These are phyloP conservation scores for Isurus oxyrinchus DNA, from an alignment of 2,113 vertebrate genomes.

Conservation along the genomic window DNA sequence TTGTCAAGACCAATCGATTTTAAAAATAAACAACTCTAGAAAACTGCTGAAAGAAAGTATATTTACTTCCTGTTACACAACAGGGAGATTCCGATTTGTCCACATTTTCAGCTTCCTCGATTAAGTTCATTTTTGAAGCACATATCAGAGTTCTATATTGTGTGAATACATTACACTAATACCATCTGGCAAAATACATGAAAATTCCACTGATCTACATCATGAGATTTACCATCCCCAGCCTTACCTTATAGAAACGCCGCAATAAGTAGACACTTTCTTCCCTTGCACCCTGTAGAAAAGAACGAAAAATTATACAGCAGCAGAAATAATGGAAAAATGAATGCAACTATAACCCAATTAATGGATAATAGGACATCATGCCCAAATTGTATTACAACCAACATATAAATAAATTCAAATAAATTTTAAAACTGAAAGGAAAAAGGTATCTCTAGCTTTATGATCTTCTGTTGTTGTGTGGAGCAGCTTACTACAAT, in stretches of 20 bases:
- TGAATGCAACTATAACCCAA: not conserved
- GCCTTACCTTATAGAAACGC: conserved; percentile 81
- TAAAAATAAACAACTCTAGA: not conserved
- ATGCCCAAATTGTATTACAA: not conserved
- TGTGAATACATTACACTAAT: not conserved
- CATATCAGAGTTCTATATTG: not conserved
- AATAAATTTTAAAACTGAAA: not conserved
- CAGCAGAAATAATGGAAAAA: conserved; percentile 8
- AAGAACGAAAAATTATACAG: conserved; percentile 28
- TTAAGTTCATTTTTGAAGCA: not conserved
- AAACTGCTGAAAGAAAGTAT: not conserved
- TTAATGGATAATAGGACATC: not conserved
- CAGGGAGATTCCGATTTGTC: not conserved
- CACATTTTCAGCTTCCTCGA: not conserved
- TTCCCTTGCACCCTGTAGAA: conserved; percentile 80
- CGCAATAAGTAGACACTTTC: conserved; percentile 88
- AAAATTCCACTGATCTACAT: not conserved
- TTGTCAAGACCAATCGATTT: not conserved
- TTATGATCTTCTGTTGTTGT: not conserved
- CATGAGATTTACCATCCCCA: not conserved
- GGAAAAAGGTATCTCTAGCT: not conserved
- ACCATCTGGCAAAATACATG: not conserved
- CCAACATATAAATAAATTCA: not conserved
- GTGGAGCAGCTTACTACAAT: not conserved
- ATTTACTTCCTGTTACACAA: not conserved